Evolutionary conservation across 1,140 invertebrate genomes (phyloP), one percentile per base, ranked within the genome.

Genomic region (Zaprionus camerounensis): DNA sequence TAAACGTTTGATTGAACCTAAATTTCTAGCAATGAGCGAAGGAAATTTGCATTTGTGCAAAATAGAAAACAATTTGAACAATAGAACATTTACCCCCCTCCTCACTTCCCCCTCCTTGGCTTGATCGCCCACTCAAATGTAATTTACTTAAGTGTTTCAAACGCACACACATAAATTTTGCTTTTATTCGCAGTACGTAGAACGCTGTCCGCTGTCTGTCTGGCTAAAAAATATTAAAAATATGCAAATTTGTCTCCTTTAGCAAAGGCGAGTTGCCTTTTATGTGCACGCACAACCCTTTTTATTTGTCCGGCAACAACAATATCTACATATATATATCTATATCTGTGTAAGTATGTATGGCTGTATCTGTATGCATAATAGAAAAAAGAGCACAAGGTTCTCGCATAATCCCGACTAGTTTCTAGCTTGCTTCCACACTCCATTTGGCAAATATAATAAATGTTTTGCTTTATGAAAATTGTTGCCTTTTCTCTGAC

Each of bases 61-160:
- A 71, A 72, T 62, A 62, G 70, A 76, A 67, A 72, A 72, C 69
- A 72, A 72, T 72, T 76, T 72, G 24, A 58, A 63, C 36, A 56
- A 74, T 69, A 67, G 28, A 69, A 6, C 56, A 26, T 26, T 28
- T n/a, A 28, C 3, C 34, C 51, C 31, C 12, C 15, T 28, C 7
- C 13, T 17, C 41, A 5, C 22, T 22, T 13, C 46, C n/a, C 64
- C 17, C 31, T 34, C 46, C 20, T 0, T 24, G n/a, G n/a, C 46
- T 24, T 24, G 20, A 24, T 22, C 44, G 51, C 75, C 78, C 76
- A 78, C 72, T 64, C 65, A 76, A 88, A 90, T 78, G 83, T 88
- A 88, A 88, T 88, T 90, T 88, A 69, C 67, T 88, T 88, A 85
- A 88, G 85, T 88, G 84, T 87, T 86, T 90, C 78, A 71, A 81